These are phyloP conservation scores for Carcharodon carcharias DNA, from an alignment of 2,797 vertebrate genomes.

Conservation along the genomic window DNA sequence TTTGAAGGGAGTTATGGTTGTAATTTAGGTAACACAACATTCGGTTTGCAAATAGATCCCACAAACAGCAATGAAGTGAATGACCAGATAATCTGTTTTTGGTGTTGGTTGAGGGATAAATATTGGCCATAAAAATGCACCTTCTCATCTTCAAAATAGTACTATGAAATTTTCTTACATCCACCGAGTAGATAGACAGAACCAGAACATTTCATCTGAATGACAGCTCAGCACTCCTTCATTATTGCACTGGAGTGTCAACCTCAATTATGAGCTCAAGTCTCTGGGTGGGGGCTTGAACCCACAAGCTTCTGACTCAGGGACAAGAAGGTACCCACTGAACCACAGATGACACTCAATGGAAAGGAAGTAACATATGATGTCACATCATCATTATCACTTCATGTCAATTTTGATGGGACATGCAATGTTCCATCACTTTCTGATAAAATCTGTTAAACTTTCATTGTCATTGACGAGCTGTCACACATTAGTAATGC, in stretches of 20 bases:
- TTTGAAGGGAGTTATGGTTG: neutral
- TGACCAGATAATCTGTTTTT: neutral
- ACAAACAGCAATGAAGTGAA: neutral
- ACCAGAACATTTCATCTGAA: neutral
- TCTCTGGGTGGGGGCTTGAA: neutral
- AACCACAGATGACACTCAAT: neutral
- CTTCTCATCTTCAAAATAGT: neutral
- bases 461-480: neutral
- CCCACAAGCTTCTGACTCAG: neutral
- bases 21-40: neutral
- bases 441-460: neutral
- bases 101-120: neutral
- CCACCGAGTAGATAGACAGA: neutral
- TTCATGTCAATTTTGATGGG: neutral
- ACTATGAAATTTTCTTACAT: neutral
- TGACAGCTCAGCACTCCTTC: too few species aligned
- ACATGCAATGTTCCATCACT: neutral
- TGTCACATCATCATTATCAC: neutral
- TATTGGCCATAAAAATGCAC: neutral
- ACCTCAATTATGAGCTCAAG: too few species aligned
- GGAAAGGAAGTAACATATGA: neutral
- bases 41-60: neutral
- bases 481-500: neutral
- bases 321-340: neutral
- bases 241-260: too few species aligned